Percentiles rank a stretch among this genome's conserved stretches.
These are phyloP conservation scores for Lathamus discolor DNA, from an alignment of 2,113 vertebrate genomes.

Conservation along the genomic window DNA sequence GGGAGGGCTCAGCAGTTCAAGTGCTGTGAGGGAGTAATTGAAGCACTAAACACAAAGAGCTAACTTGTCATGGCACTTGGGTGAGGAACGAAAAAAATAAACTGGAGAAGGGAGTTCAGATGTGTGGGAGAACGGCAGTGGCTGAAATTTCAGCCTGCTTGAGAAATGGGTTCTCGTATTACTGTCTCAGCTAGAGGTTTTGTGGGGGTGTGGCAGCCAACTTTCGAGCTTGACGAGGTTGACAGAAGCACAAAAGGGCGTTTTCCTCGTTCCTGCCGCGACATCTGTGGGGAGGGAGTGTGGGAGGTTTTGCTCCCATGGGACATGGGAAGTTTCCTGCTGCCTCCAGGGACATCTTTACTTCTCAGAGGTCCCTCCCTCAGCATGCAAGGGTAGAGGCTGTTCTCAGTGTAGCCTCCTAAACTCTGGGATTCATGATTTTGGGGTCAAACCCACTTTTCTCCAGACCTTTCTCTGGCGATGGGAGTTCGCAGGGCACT, in stretches of 20 bases:
- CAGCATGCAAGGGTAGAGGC: not conserved
- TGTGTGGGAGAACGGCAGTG: conserved; percentile 16
- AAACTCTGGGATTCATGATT: not conserved
- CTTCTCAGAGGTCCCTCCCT: not conserved
- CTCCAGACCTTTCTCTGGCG: not conserved
- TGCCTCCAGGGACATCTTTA: not conserved
- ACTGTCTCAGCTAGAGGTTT: not conserved
- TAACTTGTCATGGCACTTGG: not conserved
- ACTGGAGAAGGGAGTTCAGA: conserved; percentile 25
- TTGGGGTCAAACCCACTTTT: not conserved
- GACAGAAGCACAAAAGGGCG: not conserved
- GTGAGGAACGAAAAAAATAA: conserved; percentile 25
- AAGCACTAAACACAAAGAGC: conserved; percentile 37
- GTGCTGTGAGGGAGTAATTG: conserved; percentile 42
- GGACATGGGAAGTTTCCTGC: not conserved
- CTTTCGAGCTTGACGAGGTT: not conserved
- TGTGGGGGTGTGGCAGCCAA: not conserved
- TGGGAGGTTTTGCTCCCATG: not conserved
- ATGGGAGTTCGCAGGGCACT: not conserved
- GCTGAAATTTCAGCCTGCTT: conserved; percentile 11
- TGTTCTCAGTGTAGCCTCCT: not conserved
- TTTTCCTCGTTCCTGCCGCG: not conserved
- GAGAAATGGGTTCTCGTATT: not conserved
- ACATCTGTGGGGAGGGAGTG: not conserved
- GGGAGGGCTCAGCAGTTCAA: conserved; percentile 35